Evolutionary conservation across 2,797 vertebrate genomes (phyloP).

Genomic region (Silurus lanzhouensis): DNA sequence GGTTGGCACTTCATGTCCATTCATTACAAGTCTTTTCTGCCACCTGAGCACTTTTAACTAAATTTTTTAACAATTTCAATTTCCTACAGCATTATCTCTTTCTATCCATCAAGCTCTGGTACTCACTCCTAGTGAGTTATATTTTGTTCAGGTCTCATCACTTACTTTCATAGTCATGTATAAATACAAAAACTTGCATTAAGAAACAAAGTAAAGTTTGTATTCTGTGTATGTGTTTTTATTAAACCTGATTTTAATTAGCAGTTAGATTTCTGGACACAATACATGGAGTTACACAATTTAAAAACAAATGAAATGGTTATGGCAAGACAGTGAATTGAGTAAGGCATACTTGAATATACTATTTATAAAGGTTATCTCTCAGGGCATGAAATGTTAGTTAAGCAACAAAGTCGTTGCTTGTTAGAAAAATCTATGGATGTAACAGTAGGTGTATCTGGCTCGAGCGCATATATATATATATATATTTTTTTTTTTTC

Average conservation of each 20-base stretch:
- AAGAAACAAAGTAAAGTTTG: background rate
- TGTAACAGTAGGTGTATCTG: background rate
- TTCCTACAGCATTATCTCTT: background rate
- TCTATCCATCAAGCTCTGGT: background rate
- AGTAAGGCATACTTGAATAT: conserved; percentile 20
- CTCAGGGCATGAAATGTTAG: background rate
- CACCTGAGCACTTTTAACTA: too few relatives aligned
- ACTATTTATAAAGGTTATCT: background rate
- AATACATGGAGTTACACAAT: conserved; percentile 6
- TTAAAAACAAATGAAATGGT: background rate
- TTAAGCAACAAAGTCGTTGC: conserved; percentile 15
- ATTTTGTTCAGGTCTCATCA: background rate
- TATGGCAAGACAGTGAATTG: background rate
- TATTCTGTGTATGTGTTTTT: conserved; percentile 29
- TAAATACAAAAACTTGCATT: background rate
- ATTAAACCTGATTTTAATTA: conserved; percentile 34
- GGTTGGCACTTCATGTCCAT: too few relatives aligned
- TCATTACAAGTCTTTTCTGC: too few relatives aligned
- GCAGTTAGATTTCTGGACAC: background rate
- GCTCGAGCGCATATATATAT: background rate
- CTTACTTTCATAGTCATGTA: background rate
- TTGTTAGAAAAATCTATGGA: conserved; percentile 19
- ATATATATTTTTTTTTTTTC: background rate
- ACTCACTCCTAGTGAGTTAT: background rate
- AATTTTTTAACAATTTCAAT: too few relatives aligned